Evolutionary conservation across 2,797 vertebrate genomes (phyloP).

Genomic region (Zalophus californianus): DNA sequence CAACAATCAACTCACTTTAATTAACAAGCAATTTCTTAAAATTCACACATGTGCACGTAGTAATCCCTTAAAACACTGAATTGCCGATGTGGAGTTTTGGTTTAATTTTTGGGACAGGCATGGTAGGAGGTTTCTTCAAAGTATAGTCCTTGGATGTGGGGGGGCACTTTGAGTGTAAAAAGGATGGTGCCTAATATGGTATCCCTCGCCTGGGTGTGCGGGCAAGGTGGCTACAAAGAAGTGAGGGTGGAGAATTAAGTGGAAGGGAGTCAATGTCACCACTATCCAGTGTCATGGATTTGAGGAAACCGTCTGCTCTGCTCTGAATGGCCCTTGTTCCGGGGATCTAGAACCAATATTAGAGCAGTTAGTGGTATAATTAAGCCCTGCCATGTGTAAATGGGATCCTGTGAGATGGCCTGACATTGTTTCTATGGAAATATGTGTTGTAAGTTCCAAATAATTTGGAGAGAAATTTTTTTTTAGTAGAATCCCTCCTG

Average conservation of each 20-base stretch:
- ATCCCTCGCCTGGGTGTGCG: too few relatives aligned
- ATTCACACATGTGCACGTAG: neutral
- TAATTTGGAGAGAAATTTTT: neutral
- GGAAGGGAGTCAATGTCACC: neutral
- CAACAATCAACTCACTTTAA: neutral
- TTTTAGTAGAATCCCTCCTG: neutral
- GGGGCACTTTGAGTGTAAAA: too few relatives aligned
- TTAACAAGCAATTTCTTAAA: neutral
- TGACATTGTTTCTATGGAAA: constrained; percentile 6
- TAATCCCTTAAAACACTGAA: neutral
- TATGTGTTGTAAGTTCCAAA: neutral
- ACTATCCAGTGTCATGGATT: neutral
- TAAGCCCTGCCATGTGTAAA: neutral
- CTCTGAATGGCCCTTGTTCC: neutral
- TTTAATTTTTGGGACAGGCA: neutral
- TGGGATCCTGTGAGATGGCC: neutral
- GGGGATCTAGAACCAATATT: neutral
- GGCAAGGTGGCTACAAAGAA: neutral
- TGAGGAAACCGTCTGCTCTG: neutral
- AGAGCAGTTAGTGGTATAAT: neutral
- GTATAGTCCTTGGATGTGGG: too few relatives aligned
- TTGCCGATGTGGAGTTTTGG: neutral
- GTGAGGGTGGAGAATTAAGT: neutral
- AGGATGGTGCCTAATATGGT: neutral
- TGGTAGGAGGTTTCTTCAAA: neutral